phyloP scores from a whole-genome alignment of 2,113 vertebrate species.

The Carassius carassius region DNA sequence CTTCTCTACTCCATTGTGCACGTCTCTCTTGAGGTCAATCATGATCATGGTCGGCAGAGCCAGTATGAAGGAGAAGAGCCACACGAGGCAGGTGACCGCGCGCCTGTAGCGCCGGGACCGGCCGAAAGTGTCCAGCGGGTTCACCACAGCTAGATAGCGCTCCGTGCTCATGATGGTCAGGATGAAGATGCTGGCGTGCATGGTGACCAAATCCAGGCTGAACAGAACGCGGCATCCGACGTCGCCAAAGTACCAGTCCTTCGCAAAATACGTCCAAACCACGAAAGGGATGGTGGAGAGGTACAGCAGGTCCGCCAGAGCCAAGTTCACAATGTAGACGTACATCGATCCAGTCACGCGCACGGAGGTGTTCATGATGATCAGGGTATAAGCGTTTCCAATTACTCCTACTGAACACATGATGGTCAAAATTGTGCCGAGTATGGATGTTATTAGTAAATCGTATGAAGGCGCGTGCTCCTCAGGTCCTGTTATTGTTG shows the following conservation, averaged over 20 bases:
- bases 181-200: constrained; percentile 67
- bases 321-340: constrained; percentile 64
- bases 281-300: constrained; percentile 65
- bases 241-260: constrained; percentile 64
- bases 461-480: constrained; percentile 41
- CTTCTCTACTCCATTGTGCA: constrained; percentile 56
- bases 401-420: constrained; percentile 60
- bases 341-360: constrained; percentile 62
- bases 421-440: constrained; percentile 55
- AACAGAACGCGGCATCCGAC: constrained; percentile 63
- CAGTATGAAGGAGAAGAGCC: constrained; percentile 60
- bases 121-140: constrained; percentile 61
- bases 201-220: constrained; percentile 64
- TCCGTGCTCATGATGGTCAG: constrained; percentile 65
- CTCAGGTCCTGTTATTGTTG: constrained; percentile 25
- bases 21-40: constrained; percentile 57
- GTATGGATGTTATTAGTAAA: constrained; percentile 52
- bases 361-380: constrained; percentile 58
- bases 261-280: constrained; percentile 61
- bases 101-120: constrained; percentile 56
- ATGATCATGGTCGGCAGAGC: constrained; percentile 63
- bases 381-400: constrained; percentile 62
- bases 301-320: constrained; percentile 62
- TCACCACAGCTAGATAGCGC: constrained; percentile 62
- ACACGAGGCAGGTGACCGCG: constrained; percentile 55